These are phyloP conservation scores for Sminthurinus aureus DNA, from an alignment of 2,888 invertebrate species.

Conservation along the genomic window DNA sequence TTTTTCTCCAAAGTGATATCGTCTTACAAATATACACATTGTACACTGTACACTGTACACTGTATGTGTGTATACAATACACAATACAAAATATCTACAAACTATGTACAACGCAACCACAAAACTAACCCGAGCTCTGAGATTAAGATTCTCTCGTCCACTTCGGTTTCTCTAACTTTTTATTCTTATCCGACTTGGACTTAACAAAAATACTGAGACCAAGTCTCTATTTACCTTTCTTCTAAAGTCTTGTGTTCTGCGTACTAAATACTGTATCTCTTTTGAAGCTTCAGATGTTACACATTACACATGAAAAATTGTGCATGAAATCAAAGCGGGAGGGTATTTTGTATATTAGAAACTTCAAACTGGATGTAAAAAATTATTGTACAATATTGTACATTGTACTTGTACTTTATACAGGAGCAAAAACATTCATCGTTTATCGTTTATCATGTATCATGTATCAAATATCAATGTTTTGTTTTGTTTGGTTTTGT, in stretches of 20 bases:
- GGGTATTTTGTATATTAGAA: no score
- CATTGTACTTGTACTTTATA: no score
- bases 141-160: background rate
- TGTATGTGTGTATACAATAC: background rate
- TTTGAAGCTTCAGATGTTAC: no score
- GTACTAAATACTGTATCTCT: no score
- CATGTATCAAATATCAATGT: no score
- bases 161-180: background rate
- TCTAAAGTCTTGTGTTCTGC: background rate
- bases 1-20: constrained; percentile 25
- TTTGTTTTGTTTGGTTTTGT: no score
- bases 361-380: no score
- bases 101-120: background rate
- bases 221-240: background rate
- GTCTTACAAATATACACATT: background rate
- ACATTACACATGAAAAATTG: no score
- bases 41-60: background rate
- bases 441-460: no score
- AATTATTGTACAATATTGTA: no score
- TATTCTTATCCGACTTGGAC: background rate
- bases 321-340: no score
- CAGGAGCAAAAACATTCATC: no score
- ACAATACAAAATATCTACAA: background rate
- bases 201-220: background rate
- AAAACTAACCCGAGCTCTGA: background rate